Percentiles rank a stretch among this genome's conserved stretches.
Conservation (phyloP, 2,888 invertebrate species). For the Charanyca ferruginea region DNA sequence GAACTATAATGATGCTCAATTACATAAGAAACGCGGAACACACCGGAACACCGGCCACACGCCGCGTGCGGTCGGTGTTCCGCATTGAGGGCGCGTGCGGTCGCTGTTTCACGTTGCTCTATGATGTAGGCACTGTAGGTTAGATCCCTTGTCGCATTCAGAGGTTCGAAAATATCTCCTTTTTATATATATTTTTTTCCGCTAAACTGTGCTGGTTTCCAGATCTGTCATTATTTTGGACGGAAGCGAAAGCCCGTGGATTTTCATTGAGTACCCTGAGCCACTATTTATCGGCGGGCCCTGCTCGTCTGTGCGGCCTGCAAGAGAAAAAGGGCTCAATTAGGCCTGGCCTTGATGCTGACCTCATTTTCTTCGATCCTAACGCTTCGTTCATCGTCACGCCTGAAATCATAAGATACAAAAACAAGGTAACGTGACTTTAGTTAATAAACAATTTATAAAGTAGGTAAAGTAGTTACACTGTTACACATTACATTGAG, state of each 20-base stretch:
- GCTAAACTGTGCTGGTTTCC: slow-evolving; percentile 4
- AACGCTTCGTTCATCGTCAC: slow-evolving; percentile 90
- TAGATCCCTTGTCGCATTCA: no score
- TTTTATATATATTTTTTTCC: no score
- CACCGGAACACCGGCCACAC: no score
- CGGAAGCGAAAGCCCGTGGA: slow-evolving; percentile 89
- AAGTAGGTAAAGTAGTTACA: background rate
- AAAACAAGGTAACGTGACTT: slow-evolving; percentile 89
- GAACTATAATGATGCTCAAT: no score
- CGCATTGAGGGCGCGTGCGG: no score
- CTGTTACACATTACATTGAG: no score
- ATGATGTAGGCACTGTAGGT: no score
- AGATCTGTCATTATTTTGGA: slow-evolving; percentile 93
- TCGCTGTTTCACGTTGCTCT: no score
- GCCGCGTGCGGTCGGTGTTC: no score
- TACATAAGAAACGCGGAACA: no score
- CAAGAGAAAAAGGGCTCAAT: slow-evolving; percentile 91
- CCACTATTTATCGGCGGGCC: slow-evolving; percentile 90
- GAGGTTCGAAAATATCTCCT: no score
- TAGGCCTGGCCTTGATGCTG: slow-evolving; percentile 92
- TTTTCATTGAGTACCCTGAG: slow-evolving; percentile 87
- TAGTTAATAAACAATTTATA: background rate
- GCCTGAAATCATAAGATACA: slow-evolving; percentile 89
- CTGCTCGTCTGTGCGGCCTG: slow-evolving; percentile 91
- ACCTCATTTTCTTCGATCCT: slow-evolving; percentile 93